Percentiles rank a stretch among this genome's conserved stretches.
Conservation (phyloP, 2,113 vertebrate genomes). For the Brachypodius melanocephalos region DNA sequence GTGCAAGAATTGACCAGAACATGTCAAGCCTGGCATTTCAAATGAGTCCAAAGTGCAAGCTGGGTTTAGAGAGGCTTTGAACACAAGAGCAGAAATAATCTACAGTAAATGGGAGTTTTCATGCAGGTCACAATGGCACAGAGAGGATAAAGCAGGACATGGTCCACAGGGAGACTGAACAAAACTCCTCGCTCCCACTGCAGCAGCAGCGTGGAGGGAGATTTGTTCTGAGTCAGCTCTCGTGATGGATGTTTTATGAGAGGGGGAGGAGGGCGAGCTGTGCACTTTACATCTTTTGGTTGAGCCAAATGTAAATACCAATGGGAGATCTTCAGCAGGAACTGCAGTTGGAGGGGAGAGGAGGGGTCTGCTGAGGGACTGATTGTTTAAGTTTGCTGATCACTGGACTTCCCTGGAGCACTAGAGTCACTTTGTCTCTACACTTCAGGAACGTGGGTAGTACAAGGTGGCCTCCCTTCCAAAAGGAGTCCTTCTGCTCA, state of each 20-base stretch:
- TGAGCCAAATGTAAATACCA: slow-evolving; percentile 61
- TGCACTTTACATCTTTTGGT: slow-evolving; percentile 68
- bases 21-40: background rate
- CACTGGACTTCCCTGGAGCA: background rate
- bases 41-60: background rate
- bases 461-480: background rate
- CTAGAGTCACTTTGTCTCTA: slow-evolving; percentile 50
- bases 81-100: background rate
- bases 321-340: slow-evolving; percentile 42
- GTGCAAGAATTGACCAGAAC: background rate
- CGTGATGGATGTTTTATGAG: slow-evolving; percentile 39
- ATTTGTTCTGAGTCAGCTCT: slow-evolving; percentile 14
- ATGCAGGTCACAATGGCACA: background rate
- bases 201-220: background rate
- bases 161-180: background rate
- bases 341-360: slow-evolving; percentile 12
- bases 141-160: background rate
- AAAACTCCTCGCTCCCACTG: background rate
- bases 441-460: background rate
- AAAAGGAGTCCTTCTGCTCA: background rate
- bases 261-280: background rate
- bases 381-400: background rate
- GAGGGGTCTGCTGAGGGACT: slow-evolving; percentile 16
- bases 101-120: background rate
- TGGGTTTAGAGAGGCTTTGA: slow-evolving; percentile 9